Evolutionary conservation across 2,888 invertebrate species (phyloP).

Genomic region (Hypselothyrea guttata): DNA sequence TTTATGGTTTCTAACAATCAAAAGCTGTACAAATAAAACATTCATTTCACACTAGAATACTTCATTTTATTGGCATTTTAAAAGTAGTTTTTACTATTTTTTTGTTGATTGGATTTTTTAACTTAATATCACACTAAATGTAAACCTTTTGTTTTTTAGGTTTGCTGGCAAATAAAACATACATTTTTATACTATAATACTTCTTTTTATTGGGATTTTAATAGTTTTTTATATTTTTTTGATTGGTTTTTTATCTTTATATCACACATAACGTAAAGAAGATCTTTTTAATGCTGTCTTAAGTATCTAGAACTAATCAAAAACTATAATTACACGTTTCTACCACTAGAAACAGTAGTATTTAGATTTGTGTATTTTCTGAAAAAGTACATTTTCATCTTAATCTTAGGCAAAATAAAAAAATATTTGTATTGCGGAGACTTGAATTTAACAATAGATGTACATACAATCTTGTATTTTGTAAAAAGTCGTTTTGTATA

Average conservation of each 20-base stretch:
- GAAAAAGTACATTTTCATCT: background rate
- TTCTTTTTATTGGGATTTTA: constrained; percentile 79
- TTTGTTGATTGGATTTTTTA: too few species aligned
- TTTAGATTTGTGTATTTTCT: constrained; percentile 36
- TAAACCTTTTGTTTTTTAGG: too few species aligned
- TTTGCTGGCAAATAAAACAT: constrained; percentile 9
- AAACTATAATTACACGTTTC: constrained; percentile 40
- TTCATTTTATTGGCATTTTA: too few species aligned
- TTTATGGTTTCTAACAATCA: too few species aligned
- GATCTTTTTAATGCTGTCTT: constrained; percentile 72
- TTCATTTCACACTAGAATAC: too few species aligned
- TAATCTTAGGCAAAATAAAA: constrained; percentile 35
- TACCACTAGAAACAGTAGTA: constrained; percentile 55
- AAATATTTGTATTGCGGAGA: constrained; percentile 57
- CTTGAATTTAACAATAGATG: constrained; percentile 54
- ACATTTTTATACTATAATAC: constrained; percentile 65
- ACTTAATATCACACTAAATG: too few species aligned
- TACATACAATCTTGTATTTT: constrained; percentile 32
- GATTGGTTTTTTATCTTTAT: constrained; percentile 68
- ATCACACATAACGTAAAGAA: constrained; percentile 78
- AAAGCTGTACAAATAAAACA: too few species aligned
- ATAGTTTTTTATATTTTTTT: constrained; percentile 69
- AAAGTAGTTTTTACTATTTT: too few species aligned
- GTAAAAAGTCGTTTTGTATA: constrained; percentile 48
- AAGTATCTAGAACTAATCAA: constrained; percentile 60